Evolutionary conservation across 2,888 invertebrate species (phyloP).

Genomic region (Pachydiplax longipennis): DNA sequence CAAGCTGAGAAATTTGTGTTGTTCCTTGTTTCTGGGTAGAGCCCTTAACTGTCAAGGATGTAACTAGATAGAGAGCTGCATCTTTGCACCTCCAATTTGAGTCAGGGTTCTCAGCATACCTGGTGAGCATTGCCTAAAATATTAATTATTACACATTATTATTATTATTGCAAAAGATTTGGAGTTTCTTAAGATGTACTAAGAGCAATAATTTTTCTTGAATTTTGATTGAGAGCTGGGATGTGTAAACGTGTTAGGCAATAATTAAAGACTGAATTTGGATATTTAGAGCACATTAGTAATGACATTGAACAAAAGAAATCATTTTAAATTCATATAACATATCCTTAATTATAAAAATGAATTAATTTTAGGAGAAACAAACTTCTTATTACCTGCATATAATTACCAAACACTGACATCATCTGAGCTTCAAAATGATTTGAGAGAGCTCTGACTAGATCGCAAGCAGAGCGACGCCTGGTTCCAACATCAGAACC

Average conservation of each 20-base stretch:
- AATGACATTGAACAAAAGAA: too few species aligned
- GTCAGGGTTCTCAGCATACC: conserved; percentile 77
- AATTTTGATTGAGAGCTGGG: too few species aligned
- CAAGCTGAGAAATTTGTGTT: conserved; percentile 88
- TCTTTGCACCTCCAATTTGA: conserved; percentile 94
- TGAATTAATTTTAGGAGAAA: too few species aligned
- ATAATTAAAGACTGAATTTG: too few species aligned
- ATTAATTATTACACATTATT: background rate
- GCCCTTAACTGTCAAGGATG: conserved; percentile 90
- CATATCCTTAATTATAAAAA: too few species aligned
- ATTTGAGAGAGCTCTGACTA: conserved; percentile 88
- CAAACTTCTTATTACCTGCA: conserved; percentile 67
- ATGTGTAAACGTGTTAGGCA: too few species aligned
- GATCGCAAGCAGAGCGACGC: conserved; percentile 94
- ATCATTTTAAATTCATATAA: too few species aligned
- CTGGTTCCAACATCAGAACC: conserved; percentile 98
- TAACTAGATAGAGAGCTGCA: conserved; percentile 94
- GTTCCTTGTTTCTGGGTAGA: conserved; percentile 90
- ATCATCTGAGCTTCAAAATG: conserved; percentile 89
- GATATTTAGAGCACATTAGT: too few species aligned
- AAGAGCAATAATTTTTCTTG: too few species aligned
- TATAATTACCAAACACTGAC: conserved; percentile 85
- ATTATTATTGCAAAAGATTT: too few species aligned
- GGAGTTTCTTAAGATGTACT: too few species aligned
- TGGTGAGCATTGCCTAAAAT: conserved; percentile 73